Percentiles rank a stretch among this genome's conserved stretches.
Conservation (phyloP, 2,797 vertebrate genomes). For the Chaetophractus vellerosus region DNA sequence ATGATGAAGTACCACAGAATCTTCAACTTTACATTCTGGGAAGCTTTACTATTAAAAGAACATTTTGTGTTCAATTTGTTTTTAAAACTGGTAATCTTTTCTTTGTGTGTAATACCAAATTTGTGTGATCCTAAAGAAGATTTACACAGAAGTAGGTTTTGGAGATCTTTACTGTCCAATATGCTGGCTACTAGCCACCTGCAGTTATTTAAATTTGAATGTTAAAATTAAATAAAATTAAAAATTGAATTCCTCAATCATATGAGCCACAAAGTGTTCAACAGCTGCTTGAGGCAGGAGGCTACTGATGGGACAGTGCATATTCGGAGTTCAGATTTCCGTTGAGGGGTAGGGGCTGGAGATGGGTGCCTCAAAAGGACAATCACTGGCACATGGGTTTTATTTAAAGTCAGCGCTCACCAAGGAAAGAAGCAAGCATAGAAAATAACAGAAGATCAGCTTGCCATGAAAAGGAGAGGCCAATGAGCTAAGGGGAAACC, state of each 20-base stretch:
- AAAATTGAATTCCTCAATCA: slow-evolving; percentile 45
- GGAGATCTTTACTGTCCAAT: neutral
- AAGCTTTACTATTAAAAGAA: slow-evolving; percentile 44
- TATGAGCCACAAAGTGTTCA: neutral
- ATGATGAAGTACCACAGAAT: slow-evolving; percentile 30
- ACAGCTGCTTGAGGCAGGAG: neutral
- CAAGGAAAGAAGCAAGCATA: neutral
- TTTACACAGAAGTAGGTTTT: slow-evolving; percentile 39
- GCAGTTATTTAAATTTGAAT: slow-evolving; percentile 40
- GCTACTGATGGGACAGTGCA: neutral
- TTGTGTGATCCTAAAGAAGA: neutral
- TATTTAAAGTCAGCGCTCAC: neutral
- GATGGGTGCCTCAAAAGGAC: neutral
- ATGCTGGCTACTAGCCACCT: neutral
- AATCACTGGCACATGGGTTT: neutral
- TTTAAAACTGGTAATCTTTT: neutral
- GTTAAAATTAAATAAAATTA: slow-evolving; percentile 27
- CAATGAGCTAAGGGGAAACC: slow-evolving; percentile 32
- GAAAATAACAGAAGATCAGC: neutral
- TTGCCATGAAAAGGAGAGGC: neutral
- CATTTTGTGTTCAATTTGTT: neutral
- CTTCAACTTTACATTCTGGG: neutral
- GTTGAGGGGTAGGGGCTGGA: neutral
- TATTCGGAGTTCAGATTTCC: neutral
- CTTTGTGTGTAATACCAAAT: slow-evolving; percentile 5